Evolutionary conservation across 1,140 invertebrate species (phyloP), one percentile per base, ranked within the genome.

Genomic region (Stegodyphus mimosarum): DNA sequence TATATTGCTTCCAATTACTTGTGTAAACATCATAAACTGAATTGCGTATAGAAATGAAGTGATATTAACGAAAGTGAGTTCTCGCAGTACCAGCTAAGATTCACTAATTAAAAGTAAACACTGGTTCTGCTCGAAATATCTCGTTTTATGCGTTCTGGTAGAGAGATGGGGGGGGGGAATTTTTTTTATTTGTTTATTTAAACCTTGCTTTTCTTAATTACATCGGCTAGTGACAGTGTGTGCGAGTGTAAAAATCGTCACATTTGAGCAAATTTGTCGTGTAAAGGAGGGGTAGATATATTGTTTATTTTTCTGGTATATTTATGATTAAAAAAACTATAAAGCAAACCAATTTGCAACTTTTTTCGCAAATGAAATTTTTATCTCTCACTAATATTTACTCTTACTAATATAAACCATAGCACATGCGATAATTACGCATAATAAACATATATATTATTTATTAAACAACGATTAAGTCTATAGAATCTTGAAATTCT

Each of bases 21-120:
- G n/a, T 76, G 81, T 84, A 75, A 84, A 84, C 81, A 84, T 84
- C 81, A 84, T 84, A 84, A 84, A 84, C 81, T 67, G 72, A 18
- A 69, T 69, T 84, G 51, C 72, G 50, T 70, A 74, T 73, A 48
- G 71, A 73, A 83, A 83, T 69, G 81, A 49, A 84, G 81, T 75
- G 70, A 70, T 75, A 84, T 73, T 73, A 84, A 53, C 51, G 81
- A 49, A 69, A 69, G 73, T n/a, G 71, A 64, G 69, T 18, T 69
- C 5, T 67, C 15, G 53, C 6, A 11, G 2, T n/a, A 5, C 5
- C 48, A 6, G 70, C 70, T 81, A 70, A 66, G 64, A 84, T 84
- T 84, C 73, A 18, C 81, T 84, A 84, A 84, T 84, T 84, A 84
- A 84, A 84, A 76, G 81, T 84, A 84, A 84, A 84, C 81, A 84